phyloP scores from a whole-genome alignment of 2,888 invertebrate genomes.

The Argynnis bischoffii region DNA sequence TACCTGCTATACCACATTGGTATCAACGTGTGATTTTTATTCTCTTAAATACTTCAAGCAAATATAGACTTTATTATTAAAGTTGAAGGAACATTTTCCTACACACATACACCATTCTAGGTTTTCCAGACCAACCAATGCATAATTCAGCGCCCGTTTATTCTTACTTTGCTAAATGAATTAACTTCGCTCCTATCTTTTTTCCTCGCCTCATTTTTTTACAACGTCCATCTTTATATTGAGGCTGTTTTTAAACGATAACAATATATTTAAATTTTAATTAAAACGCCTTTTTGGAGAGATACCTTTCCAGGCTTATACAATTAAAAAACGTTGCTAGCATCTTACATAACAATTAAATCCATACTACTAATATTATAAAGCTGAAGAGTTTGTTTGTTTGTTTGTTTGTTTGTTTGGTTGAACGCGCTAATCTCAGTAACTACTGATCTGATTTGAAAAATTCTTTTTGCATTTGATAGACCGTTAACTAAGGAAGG shows the following conservation, averaged over 20 bases:
- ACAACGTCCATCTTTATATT: slow-evolving; percentile 24
- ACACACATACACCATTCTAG: not conserved
- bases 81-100: not conserved
- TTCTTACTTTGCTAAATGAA: slow-evolving; percentile 52
- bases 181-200: slow-evolving; percentile 47
- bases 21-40: not conserved
- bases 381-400: too few relatives aligned
- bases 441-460: too few relatives aligned
- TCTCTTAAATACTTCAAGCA: not conserved
- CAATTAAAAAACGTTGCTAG: too few relatives aligned
- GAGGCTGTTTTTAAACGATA: slow-evolving; percentile 20
- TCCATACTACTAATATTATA: too few relatives aligned
- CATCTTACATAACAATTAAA: too few relatives aligned
- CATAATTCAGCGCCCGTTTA: slow-evolving; percentile 50
- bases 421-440: too few relatives aligned
- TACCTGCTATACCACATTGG: too few relatives aligned
- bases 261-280: slow-evolving; percentile 2
- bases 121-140: slow-evolving; percentile 35
- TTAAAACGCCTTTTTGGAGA: not conserved
- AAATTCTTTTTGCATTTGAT: too few relatives aligned
- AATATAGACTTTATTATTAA: slow-evolving; percentile 1
- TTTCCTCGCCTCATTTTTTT: slow-evolving; percentile 35
- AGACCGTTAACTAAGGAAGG: too few relatives aligned
- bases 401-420: too few relatives aligned
- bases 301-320: too few relatives aligned